phyloP scores from a whole-genome alignment of 2,113 vertebrate species.

The Cochlearius cochlearius region DNA sequence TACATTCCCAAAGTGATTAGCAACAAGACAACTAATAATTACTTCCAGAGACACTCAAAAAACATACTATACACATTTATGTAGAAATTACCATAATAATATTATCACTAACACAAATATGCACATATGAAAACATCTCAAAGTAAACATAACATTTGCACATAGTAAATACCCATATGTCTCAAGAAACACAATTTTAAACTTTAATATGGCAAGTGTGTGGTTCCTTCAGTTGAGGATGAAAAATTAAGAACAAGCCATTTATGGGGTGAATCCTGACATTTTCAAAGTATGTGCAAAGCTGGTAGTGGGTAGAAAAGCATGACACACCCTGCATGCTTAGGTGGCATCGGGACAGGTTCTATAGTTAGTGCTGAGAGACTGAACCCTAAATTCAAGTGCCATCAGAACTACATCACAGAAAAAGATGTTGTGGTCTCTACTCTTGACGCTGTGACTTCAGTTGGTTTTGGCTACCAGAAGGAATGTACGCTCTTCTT shows the following conservation, averaged over 20 bases:
- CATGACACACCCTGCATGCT: background rate
- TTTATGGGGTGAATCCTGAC: background rate
- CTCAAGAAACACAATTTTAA: constrained; percentile 62
- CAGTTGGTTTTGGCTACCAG: background rate
- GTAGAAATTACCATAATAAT: constrained; percentile 53
- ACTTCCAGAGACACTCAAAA: constrained; percentile 3
- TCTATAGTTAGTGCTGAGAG: background rate
- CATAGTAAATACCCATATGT: constrained; percentile 70
- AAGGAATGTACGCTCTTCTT: background rate
- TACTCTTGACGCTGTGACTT: fast-evolving
- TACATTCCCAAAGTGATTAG: background rate
- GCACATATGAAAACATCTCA: constrained; percentile 60
- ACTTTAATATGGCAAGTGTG: constrained; percentile 37
- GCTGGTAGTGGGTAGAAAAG: background rate
- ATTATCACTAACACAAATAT: constrained; percentile 54
- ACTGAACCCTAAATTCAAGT: background rate
- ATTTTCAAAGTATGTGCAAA: background rate
- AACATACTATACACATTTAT: constrained; percentile 47
- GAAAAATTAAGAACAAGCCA: constrained; percentile 19
- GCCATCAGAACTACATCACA: background rate
- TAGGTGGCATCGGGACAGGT: background rate
- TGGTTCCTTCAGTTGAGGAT: constrained; percentile 27
- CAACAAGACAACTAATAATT: constrained; percentile 1
- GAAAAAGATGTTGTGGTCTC: background rate
- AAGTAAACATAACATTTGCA: constrained; percentile 68